A percentile compares a stretch with the other conserved stretches of the same genome.
Evolutionary conservation across 2,113 vertebrate genomes (phyloP).

Genomic region (Phaetusa simplex): DNA sequence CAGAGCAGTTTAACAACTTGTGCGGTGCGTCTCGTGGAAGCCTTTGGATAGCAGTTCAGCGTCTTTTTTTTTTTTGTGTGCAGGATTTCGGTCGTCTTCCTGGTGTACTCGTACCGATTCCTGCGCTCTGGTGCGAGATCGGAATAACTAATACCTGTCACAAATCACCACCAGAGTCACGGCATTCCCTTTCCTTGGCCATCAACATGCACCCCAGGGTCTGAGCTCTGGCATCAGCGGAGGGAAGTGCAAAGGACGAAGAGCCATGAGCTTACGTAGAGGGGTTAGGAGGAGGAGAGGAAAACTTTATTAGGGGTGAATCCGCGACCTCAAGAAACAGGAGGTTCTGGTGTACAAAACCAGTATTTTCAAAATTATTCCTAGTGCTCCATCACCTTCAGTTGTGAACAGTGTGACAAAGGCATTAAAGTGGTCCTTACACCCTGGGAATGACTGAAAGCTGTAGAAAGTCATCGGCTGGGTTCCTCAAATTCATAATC

Average conservation of each 20-base stretch:
- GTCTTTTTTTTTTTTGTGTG: rapidly evolving
- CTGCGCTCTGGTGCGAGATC: neutral
- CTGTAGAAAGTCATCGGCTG: neutral
- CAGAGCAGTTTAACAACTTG: neutral
- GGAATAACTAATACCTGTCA: neutral
- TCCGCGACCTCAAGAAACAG: rapidly evolving
- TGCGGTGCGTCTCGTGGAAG: rapidly evolving
- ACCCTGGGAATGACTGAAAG: neutral
- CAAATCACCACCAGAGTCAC: rapidly evolving
- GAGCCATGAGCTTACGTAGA: rapidly evolving
- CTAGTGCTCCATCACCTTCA: rapidly evolving
- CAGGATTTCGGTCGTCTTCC: rapidly evolving
- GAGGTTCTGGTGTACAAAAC: neutral
- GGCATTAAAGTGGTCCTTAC: neutral
- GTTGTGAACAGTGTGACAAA: neutral
- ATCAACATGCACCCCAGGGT: rapidly evolving
- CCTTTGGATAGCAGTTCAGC: neutral
- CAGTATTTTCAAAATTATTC: neutral
- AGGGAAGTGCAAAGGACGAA: neutral
- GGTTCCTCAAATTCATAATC: neutral
- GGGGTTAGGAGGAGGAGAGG: neutral
- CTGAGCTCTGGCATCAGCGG: neutral
- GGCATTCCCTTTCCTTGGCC: neutral
- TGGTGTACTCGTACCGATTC: rapidly evolving
- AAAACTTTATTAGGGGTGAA: neutral